Conservation (phyloP, 2,888 invertebrate genomes). For the Steinernema scapterisci region DNA sequence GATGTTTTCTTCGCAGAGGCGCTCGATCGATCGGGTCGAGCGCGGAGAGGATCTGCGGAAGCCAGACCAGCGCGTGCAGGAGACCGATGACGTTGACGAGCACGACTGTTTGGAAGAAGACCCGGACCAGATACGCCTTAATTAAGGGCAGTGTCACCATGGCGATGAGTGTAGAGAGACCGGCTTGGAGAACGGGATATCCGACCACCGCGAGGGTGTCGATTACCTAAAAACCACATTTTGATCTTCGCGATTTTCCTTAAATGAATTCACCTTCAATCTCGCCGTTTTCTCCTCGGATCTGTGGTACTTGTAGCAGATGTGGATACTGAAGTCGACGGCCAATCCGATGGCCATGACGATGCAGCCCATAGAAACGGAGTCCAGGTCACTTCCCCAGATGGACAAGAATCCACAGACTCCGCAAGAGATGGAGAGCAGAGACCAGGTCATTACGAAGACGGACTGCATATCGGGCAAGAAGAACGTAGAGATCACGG, state of each 20-base stretch:
- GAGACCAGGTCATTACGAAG: slow-evolving; percentile 67
- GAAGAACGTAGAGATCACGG: slow-evolving; percentile 64
- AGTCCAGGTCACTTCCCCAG: slow-evolving; percentile 65
- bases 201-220: slow-evolving; percentile 65
- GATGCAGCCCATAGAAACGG: slow-evolving; percentile 65
- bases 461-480: slow-evolving; percentile 66
- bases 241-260: not conserved
- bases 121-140: slow-evolving; percentile 66
- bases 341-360: slow-evolving; percentile 67
- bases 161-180: slow-evolving; percentile 61
- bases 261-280: slow-evolving; percentile 48
- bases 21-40: slow-evolving; percentile 64
- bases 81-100: slow-evolving; percentile 64
- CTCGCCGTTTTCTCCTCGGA: slow-evolving; percentile 54
- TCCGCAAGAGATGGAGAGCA: slow-evolving; percentile 66
- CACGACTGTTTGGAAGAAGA: slow-evolving; percentile 67
- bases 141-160: slow-evolving; percentile 56
- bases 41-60: slow-evolving; percentile 65
- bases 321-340: slow-evolving; percentile 66
- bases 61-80: slow-evolving; percentile 60
- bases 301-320: slow-evolving; percentile 66
- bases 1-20: slow-evolving; percentile 52
- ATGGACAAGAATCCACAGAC: slow-evolving; percentile 66
- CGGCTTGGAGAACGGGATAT: slow-evolving; percentile 66
- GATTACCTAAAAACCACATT: slow-evolving; percentile 47